phyloP scores from a whole-genome alignment of 30 jellyfish, hydroid and myxozoan genomes.

The Nemopilema nomurai region DNA sequence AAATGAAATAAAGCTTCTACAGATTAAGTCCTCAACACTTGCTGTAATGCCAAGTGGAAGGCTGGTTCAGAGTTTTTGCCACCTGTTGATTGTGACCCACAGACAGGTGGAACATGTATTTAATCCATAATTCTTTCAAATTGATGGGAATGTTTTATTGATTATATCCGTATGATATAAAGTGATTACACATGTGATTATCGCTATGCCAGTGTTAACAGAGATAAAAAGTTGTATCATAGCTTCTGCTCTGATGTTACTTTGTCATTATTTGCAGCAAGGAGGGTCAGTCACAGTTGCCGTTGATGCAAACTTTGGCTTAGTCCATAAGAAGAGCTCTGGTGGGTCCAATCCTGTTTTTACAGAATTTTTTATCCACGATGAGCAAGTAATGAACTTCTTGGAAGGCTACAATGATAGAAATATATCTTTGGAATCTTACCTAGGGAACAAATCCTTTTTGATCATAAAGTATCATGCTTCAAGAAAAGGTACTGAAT shows the following conservation, averaged over 20 bases:
- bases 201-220: slow-evolving; percentile 6
- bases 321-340: slow-evolving; percentile 17
- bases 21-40: not conserved
- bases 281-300: slow-evolving; percentile 20
- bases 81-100: not conserved
- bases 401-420: slow-evolving; percentile 6
- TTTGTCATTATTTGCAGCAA: slow-evolving; percentile 2
- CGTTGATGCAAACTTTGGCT: slow-evolving; percentile 12
- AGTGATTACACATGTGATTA: not conserved
- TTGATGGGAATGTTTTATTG: not conserved
- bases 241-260: slow-evolving; percentile 8
- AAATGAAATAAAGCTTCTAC: not conserved
- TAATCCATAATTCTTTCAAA: not conserved
- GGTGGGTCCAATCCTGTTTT: slow-evolving; percentile 19
- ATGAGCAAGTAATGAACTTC: slow-evolving; percentile 7
- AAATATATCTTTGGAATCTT: not conserved
- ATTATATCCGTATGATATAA: not conserved
- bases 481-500: not conserved
- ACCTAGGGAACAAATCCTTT: not conserved
- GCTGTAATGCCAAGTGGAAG: not conserved
- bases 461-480: not conserved
- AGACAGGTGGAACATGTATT: not conserved
- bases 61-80: not conserved
- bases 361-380: slow-evolving; percentile 5
- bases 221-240: not conserved